Conservation (phyloP, 2,113 vertebrate genomes). For the Scortum barcoo region DNA sequence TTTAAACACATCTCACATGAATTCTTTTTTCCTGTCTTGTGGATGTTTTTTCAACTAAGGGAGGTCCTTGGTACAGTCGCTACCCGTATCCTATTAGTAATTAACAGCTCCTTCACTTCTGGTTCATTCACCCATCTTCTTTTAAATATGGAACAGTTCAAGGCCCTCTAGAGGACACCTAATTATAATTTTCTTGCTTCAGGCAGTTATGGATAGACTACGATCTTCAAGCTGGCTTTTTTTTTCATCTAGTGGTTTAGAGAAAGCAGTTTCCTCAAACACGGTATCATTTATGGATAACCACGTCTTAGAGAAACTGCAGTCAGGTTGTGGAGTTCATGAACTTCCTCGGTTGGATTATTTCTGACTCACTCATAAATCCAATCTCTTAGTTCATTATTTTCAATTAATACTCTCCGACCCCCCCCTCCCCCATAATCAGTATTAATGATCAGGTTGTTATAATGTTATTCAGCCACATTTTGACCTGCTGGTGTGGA, state of each 20-base stretch:
- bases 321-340: neutral
- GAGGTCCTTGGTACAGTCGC: constrained; percentile 21
- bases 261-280: constrained; percentile 7
- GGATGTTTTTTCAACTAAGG: constrained; percentile 31
- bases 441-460: neutral
- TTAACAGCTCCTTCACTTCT: constrained; percentile 52
- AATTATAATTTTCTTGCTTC: constrained; percentile 56
- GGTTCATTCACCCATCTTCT: constrained; percentile 32
- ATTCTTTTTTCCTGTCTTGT: neutral
- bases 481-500: neutral
- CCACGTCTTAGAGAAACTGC: constrained; percentile 1
- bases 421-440: too few species aligned
- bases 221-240: constrained; percentile 26
- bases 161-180: constrained; percentile 46
- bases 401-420: neutral
- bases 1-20: constrained; percentile 1
- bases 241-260: constrained; percentile 3
- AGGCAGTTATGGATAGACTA: constrained; percentile 45
- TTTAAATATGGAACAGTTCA: constrained; percentile 64
- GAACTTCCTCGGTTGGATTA: neutral
- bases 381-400: neutral
- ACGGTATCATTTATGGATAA: constrained; percentile 10
- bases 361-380: neutral
- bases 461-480: neutral
- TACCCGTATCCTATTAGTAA: constrained; percentile 47